Percentiles rank a stretch among this genome's conserved stretches.
phyloP scores from a whole-genome alignment of 1,140 invertebrate species.

The Zophobas morio region DNA sequence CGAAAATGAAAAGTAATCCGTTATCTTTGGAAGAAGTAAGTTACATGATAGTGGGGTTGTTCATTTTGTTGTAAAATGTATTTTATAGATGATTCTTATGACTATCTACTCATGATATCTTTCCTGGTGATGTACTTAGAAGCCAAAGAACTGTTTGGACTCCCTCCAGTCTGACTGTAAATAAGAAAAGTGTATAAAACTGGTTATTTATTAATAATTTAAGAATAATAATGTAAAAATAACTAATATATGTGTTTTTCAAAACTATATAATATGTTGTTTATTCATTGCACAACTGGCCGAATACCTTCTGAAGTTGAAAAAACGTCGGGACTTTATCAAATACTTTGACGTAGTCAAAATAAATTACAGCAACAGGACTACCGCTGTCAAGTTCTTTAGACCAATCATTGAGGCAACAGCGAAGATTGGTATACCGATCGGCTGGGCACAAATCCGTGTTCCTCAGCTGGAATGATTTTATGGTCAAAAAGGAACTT shows the following conservation, averaged over 20 bases:
- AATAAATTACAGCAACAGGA: too few species aligned
- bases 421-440: too few species aligned
- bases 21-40: slow-evolving; percentile 81
- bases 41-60: slow-evolving; percentile 45
- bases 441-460: too few species aligned
- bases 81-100: slow-evolving; percentile 78
- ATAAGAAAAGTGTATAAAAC: slow-evolving; percentile 24
- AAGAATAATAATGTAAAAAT: slow-evolving; percentile 42
- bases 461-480: too few species aligned
- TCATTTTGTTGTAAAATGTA: slow-evolving; percentile 53
- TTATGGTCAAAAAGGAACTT: too few species aligned
- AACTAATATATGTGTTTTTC: slow-evolving; percentile 37
- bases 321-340: too few species aligned
- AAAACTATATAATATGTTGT: background rate
- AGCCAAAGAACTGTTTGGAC: slow-evolving; percentile 30
- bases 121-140: slow-evolving; percentile 34
- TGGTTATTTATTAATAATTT: slow-evolving; percentile 45
- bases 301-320: too few species aligned
- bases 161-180: slow-evolving; percentile 37
- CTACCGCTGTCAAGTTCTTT: too few species aligned
- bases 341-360: too few species aligned
- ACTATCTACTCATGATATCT: slow-evolving; percentile 77
- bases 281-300: background rate
- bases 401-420: too few species aligned
- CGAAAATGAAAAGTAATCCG: slow-evolving; percentile 82